phyloP scores from a whole-genome alignment of 2,797 vertebrate genomes.

The Argentina silus region DNA sequence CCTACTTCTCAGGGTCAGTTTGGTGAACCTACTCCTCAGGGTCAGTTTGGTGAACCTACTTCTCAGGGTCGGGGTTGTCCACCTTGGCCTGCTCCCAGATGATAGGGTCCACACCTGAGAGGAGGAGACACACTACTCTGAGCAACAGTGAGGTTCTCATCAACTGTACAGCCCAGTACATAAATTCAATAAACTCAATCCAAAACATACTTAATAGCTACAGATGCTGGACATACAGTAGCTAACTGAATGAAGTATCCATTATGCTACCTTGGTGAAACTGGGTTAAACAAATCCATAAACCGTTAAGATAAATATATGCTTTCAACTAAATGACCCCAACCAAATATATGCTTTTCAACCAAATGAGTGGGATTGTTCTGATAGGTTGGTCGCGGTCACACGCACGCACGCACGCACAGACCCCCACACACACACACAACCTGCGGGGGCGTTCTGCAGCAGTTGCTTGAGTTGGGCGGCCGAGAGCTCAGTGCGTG shows the following conservation, averaged over 20 bases:
- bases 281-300: too few relatives aligned
- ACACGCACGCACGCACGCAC: neutral
- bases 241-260: too few relatives aligned
- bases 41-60: conserved; percentile 75
- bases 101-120: conserved; percentile 93
- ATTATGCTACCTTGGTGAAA: too few relatives aligned
- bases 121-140: conserved; percentile 9
- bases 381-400: too few relatives aligned
- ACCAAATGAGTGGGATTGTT: too few relatives aligned
- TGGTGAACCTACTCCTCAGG: neutral
- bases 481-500: conserved; percentile 89
- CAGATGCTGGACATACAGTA: too few relatives aligned
- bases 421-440: conserved; percentile 22
- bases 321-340: too few relatives aligned
- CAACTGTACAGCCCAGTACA: too few relatives aligned
- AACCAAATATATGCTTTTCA: too few relatives aligned
- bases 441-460: conserved; percentile 93
- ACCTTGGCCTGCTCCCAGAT: conserved; percentile 99
- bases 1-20: neutral
- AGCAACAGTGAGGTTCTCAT: neutral
- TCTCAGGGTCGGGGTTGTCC: conserved; percentile 97
- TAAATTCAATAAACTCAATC: too few relatives aligned
- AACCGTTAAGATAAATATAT: too few relatives aligned
- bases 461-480: conserved; percentile 94
- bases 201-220: too few relatives aligned